Percentiles rank a stretch among this genome's conserved stretches.
Evolutionary conservation across 2,888 invertebrate genomes (phyloP).

Genomic region (Stramonita haemastoma): DNA sequence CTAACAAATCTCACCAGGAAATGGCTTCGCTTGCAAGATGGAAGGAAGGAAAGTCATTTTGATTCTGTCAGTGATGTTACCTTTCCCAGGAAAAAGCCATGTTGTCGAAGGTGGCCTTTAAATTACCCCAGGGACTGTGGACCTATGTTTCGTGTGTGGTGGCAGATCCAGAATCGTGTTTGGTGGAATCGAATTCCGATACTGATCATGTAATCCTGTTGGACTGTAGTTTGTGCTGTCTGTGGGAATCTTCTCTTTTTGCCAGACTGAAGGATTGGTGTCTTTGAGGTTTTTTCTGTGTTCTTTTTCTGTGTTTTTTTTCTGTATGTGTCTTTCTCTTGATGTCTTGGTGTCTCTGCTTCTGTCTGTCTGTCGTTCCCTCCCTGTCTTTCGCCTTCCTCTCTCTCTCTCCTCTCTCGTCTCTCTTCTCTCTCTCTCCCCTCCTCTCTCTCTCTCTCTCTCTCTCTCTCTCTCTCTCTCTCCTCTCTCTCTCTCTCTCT

Average conservation of each 20-base stretch:
- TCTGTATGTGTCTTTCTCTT: background rate
- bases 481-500: background rate
- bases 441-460: background rate
- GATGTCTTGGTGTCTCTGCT: too few relatives aligned
- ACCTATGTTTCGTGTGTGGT: slow-evolving; percentile 12
- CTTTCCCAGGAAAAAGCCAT: slow-evolving; percentile 10
- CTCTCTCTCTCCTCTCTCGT: background rate
- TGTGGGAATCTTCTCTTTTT: background rate
- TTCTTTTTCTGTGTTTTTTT: background rate
- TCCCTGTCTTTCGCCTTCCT: background rate
- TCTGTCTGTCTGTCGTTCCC: background rate
- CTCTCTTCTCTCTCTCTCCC: background rate
- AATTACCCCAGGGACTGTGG: slow-evolving; percentile 30
- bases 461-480: background rate
- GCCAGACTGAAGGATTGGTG: background rate
- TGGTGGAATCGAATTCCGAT: slow-evolving; percentile 34
- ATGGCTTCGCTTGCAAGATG: background rate
- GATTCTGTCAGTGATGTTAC: slow-evolving; percentile 37
- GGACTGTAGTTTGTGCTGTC: background rate
- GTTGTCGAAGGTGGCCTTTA: slow-evolving; percentile 6
- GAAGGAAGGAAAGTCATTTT: slow-evolving; percentile 30
- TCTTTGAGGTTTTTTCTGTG: background rate
- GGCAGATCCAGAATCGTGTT: slow-evolving; percentile 12
- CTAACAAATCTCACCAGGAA: background rate
- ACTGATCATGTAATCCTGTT: background rate